These are phyloP conservation scores for Heliornis fulica DNA, from an alignment of 2,113 vertebrate species.

Conservation along the genomic window DNA sequence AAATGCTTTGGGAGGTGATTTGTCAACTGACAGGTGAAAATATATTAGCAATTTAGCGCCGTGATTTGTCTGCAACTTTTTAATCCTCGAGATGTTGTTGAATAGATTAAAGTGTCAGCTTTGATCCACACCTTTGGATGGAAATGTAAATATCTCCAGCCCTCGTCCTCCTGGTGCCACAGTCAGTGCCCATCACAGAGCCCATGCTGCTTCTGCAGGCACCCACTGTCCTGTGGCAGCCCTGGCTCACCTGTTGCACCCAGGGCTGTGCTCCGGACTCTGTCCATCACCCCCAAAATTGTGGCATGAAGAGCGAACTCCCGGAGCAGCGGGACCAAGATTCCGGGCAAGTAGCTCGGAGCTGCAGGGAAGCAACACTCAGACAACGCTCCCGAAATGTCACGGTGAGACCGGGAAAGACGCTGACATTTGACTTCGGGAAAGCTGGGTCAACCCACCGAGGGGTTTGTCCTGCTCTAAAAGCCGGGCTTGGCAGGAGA, in stretches of 20 bases:
- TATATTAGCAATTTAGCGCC: slow-evolving; percentile 59
- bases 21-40: slow-evolving; percentile 67
- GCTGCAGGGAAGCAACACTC: neutral
- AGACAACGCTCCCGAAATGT: neutral
- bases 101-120: slow-evolving; percentile 72
- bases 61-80: slow-evolving; percentile 72
- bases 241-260: too few species aligned
- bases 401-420: neutral
- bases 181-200: neutral
- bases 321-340: neutral
- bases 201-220: too few species aligned
- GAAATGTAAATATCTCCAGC: slow-evolving; percentile 54
- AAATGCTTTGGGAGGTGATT: slow-evolving; percentile 47
- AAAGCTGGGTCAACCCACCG: neutral
- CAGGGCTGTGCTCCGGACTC: too few species aligned
- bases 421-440: neutral
- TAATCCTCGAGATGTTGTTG: slow-evolving; percentile 72
- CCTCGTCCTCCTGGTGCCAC: neutral
- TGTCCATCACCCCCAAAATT: too few species aligned
- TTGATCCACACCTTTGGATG: slow-evolving; percentile 66
- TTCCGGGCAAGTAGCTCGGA: neutral
- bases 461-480: neutral
- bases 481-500: accelerated
- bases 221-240: neutral
- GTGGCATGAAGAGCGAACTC: too few species aligned